Conservation (phyloP, 2,888 invertebrate species). For the Xestia ashworthii region DNA sequence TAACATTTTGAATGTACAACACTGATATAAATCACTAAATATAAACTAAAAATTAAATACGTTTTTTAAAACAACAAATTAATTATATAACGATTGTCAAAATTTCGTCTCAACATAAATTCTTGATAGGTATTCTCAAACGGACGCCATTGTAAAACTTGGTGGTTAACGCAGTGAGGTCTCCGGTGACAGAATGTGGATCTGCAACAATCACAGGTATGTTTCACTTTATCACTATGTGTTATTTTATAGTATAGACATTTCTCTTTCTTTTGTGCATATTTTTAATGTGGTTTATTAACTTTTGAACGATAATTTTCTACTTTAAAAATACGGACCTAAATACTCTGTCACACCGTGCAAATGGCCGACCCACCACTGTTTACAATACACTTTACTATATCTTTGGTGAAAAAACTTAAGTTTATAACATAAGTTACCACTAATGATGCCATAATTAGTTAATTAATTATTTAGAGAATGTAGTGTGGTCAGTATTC, state of each 20-base stretch:
- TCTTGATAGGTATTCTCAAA: conserved; percentile 83
- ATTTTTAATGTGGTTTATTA: conserved; percentile 85
- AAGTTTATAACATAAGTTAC: conserved; percentile 71
- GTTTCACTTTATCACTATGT: conserved; percentile 85
- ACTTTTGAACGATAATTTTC: conserved; percentile 85
- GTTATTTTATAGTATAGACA: conserved; percentile 73
- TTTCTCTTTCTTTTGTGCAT: conserved; percentile 82
- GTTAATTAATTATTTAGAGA: conserved; percentile 74
- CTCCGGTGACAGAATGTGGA: conserved; percentile 89
- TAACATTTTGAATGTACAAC: conserved; percentile 78
- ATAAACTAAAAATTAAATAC: conserved; percentile 74
- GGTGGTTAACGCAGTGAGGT: conserved; percentile 86
- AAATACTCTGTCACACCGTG: conserved; percentile 92
- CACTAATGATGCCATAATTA: conserved; percentile 74
- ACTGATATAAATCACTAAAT: conserved; percentile 73
- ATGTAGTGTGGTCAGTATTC: conserved; percentile 48
- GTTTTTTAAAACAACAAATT: conserved; percentile 70
- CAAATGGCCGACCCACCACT: conserved; percentile 94
- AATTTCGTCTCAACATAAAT: conserved; percentile 78
- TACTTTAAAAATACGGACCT: conserved; percentile 89
- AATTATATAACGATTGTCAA: conserved; percentile 68
- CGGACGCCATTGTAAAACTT: conserved; percentile 89
- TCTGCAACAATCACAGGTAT: conserved; percentile 90
- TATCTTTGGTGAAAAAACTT: conserved; percentile 74
- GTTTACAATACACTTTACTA: conserved; percentile 88